A percentile compares a stretch with the other conserved stretches of the same genome.
These are phyloP conservation scores for Irena cyanogastra DNA, from an alignment of 2,113 vertebrate genomes.

Conservation along the genomic window DNA sequence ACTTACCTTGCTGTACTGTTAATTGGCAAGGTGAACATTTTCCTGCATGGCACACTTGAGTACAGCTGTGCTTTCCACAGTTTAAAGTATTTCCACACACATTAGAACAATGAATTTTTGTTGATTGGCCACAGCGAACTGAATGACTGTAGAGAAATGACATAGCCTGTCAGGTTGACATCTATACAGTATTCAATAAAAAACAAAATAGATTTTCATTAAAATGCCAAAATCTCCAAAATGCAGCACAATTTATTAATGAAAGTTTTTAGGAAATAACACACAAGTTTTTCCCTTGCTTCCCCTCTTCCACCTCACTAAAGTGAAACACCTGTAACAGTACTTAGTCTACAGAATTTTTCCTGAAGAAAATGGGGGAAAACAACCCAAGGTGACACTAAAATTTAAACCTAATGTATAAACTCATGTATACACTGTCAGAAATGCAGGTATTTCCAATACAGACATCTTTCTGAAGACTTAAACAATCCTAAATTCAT, in stretches of 20 bases:
- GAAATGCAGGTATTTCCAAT: background rate
- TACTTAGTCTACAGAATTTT: background rate
- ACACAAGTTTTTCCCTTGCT: background rate
- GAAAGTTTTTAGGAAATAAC: background rate
- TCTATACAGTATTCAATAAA: background rate
- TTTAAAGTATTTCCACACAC: conserved; percentile 84
- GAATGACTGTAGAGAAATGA: conserved; percentile 80
- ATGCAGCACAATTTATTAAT: background rate
- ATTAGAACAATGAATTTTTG: conserved; percentile 82
- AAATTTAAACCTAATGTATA: background rate
- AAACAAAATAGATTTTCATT: background rate
- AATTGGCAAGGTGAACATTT: conserved; percentile 86
- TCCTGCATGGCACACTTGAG: conserved; percentile 87
- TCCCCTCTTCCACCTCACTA: background rate
- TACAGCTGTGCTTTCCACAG: conserved; percentile 87
- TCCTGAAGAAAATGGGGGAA: background rate
- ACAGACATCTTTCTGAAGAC: background rate
- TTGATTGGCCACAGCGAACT: conserved; percentile 89
- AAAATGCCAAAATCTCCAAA: background rate
- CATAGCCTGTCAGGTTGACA: background rate
- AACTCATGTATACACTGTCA: background rate
- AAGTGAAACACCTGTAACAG: background rate
- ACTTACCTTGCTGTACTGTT: conserved; percentile 84
- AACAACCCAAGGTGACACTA: background rate
- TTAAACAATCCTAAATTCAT: background rate